phyloP scores from a whole-genome alignment of 2,113 vertebrate genomes.

The Oxygymnocypris stewartii region DNA sequence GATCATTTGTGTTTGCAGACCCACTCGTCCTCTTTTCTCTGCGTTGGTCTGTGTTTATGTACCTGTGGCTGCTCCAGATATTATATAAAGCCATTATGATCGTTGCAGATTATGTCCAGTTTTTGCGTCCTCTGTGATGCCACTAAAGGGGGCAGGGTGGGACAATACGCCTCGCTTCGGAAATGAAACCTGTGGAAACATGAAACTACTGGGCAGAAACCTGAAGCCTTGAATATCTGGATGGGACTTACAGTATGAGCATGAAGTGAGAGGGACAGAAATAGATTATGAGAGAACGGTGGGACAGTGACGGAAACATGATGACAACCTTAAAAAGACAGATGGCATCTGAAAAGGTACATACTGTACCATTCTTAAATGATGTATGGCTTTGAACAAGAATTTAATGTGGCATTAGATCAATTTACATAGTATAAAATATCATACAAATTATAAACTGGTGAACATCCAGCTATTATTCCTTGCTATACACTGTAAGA shows the following conservation, averaged over 20 bases:
- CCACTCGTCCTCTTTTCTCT: neutral
- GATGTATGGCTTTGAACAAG: neutral
- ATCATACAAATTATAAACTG: neutral
- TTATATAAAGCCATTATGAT: constrained; percentile 53
- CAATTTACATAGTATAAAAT: neutral
- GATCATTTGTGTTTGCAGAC: neutral
- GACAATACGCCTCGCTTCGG: constrained; percentile 24
- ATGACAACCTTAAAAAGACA: constrained; percentile 1
- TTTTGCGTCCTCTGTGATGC: constrained; percentile 25
- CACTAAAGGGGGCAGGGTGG: constrained; percentile 15
- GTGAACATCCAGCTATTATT: neutral
- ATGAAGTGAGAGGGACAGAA: neutral
- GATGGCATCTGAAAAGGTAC: neutral
- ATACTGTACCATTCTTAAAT: neutral
- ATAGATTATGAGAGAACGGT: neutral
- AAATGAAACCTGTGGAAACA: constrained; percentile 28
- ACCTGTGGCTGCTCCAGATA: constrained; percentile 46
- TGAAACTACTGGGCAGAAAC: constrained; percentile 19
- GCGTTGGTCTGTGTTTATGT: constrained; percentile 25
- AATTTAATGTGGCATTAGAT: neutral
- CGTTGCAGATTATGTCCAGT: constrained; percentile 43
- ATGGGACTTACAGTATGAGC: neutral
- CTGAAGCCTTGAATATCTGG: neutral
- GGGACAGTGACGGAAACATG: neutral
- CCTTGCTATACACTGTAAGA: neutral